Conservation (phyloP, 2,113 vertebrate species). For the Platichthys stellatus region DNA sequence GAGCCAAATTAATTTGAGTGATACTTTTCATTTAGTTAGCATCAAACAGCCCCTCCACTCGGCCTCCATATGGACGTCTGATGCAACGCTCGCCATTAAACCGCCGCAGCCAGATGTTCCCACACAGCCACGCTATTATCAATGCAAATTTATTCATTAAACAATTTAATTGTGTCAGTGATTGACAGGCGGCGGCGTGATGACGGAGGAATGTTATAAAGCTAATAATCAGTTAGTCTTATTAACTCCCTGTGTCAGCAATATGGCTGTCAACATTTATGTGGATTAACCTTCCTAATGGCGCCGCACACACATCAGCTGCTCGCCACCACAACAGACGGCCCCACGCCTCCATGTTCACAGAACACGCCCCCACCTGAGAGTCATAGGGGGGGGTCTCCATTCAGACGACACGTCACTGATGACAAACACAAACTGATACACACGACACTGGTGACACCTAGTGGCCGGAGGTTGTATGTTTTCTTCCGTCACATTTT, state of each 20-base stretch:
- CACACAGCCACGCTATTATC: conserved; percentile 72
- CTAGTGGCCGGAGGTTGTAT: no score
- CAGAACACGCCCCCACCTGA: conserved; percentile 1
- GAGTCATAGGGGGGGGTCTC: neutral
- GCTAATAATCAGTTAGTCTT: conserved; percentile 84
- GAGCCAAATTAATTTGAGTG: conserved; percentile 81
- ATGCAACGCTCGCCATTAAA: conserved; percentile 78
- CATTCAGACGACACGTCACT: no score
- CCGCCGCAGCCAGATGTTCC: conserved; percentile 82
- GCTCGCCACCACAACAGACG: conserved; percentile 53
- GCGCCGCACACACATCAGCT: conserved; percentile 34
- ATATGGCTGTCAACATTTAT: conserved; percentile 78
- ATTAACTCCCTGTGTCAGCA: conserved; percentile 79
- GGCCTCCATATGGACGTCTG: conserved; percentile 82
- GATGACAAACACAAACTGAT: no score
- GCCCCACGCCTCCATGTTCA: conserved; percentile 37
- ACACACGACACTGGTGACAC: no score
- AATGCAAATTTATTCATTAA: conserved; percentile 88
- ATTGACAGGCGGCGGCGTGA: conserved; percentile 80
- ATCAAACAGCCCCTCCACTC: conserved; percentile 80
- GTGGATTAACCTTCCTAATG: conserved; percentile 81
- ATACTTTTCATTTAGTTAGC: conserved; percentile 84
- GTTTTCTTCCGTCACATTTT: no score
- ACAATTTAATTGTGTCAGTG: conserved; percentile 84
- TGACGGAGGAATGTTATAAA: conserved; percentile 78